Base-by-base conservation (phyloP, 92 coral and sea anemone species). In the Blastomussa wellsi region DNA sequence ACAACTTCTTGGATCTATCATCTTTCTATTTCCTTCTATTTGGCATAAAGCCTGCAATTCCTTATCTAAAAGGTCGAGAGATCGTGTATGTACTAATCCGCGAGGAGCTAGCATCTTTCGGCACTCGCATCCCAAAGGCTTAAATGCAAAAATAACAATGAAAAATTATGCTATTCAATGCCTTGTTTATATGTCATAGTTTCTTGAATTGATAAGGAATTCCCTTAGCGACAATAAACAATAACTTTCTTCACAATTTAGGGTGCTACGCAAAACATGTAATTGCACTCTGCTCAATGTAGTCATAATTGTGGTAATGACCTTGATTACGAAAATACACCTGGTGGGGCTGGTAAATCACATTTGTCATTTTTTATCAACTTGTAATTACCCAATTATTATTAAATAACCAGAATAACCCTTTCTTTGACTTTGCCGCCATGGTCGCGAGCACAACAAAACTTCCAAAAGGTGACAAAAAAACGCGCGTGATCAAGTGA, bases 301-400 rank as follows among this genome's bases (percentile, higher is more conserved):
- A 16, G 47, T 32, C 24, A 16, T 36, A 26, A 65, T 2, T 5
- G 48, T 35, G 75, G 44, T 35, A 70, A 70, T 70, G 75, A 35
- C 44, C 35, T 70, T 70, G 44, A 33, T 70, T 33, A 14, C 26
- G 75, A 70, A 36, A 70, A 70, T 7, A 17, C 41, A 37, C 29
- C 44, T 6, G 75, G 75, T 70, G 75, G 75, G 28, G n/a, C 75
- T 38, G 17, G 0, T 70, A 20, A 70, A 70, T 33, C 75, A 70
- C 47, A 70, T 70, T 20, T 70, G 75, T 37, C 47, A 33, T 10
- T 35, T 70, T 36, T 70, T 32, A 70, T 70, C 75, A 33, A 35
- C 44, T 37, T 22, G 28, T 70, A 70, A 70, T 37, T 70, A 36
- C 44, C 75, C 37, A 70, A 70, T 70, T 70, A 37, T 70, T 24